Evolutionary conservation across 2,113 vertebrate genomes (phyloP), one percentile per base, ranked within the genome.

Genomic region (Istiophorus platypterus): DNA sequence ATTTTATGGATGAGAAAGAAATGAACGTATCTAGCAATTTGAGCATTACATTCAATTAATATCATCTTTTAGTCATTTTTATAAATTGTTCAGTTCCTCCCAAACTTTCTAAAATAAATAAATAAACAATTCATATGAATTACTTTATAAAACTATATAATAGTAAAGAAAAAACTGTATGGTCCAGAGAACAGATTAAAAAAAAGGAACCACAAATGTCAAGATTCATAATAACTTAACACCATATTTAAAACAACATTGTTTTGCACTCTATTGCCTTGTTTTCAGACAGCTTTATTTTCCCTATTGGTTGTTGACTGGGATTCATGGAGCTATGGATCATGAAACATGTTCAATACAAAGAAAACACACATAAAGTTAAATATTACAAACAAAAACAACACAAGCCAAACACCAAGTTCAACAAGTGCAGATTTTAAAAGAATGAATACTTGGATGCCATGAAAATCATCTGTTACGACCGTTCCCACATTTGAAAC

Each of bases 361-460:
- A 11, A 64, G 42, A 69, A 8, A 27, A 61, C 66, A 39, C 31
- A 31, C 57, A 56, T 47, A 54, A 74, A 82, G 64, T 80, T 64
- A 77, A 45, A 68, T 71, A 81, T 66, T 69, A 78, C 72, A 79
- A 24, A 63, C 49, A 54, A 26, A 73, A 80, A 62, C 47, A 54
- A 66, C 18, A 66, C 45, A n/a, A 34, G 15, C 51, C 34, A 26
- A 72, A 54, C 17, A 27, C 47, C 0, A n/a, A 54, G 72, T 72
- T 57, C 47, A 42, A 73, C 27, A 1, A 78, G 45, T 47, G 42
- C 22, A 56, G 41, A 61, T 66, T 85, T 6, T 29, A 66, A 78
- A 78, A 72, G 7, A 80, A 77, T 42, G n/a, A n/a, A 62, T 26
- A 22, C 26, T 39, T 27, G 18, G 1, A 37, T 15, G 29, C 13